Evolutionary conservation across 2,888 invertebrate species (phyloP).

Genomic region (Phorcus lineatus): DNA sequence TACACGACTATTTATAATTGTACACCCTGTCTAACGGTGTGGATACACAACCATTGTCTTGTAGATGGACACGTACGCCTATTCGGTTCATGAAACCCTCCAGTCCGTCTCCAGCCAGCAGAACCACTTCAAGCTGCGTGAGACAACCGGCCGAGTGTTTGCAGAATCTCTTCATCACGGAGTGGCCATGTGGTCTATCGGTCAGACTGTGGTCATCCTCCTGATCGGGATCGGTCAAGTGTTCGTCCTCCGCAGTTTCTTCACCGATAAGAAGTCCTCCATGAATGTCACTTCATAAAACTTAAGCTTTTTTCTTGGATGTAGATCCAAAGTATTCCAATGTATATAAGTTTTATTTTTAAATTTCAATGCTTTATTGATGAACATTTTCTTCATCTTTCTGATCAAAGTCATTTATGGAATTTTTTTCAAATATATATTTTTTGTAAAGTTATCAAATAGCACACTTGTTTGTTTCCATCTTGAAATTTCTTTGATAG

Average conservation of each 20-base stretch:
- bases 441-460: too few relatives aligned
- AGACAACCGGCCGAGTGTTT: conserved; percentile 93
- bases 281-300: neutral
- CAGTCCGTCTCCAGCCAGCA: conserved; percentile 94
- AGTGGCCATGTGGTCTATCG: conserved; percentile 88
- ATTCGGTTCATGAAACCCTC: conserved; percentile 91
- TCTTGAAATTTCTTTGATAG: too few relatives aligned
- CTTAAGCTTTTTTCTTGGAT: too few relatives aligned
- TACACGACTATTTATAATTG: too few relatives aligned
- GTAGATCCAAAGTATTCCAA: too few relatives aligned
- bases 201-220: conserved; percentile 89
- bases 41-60: neutral
- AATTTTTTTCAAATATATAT: too few relatives aligned
- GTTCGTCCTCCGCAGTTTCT: conserved; percentile 91
- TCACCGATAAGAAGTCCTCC: conserved; percentile 81
- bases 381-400: too few relatives aligned
- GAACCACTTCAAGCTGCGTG: conserved; percentile 95
- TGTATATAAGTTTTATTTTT: too few relatives aligned
- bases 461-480: too few relatives aligned
- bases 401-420: too few relatives aligned
- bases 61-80: conserved; percentile 93
- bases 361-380: too few relatives aligned
- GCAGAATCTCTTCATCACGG: conserved; percentile 96
- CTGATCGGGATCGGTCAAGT: conserved; percentile 92
- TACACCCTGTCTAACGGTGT: too few relatives aligned